Conservation (phyloP, 2,113 vertebrate species). For the Hippocampus zosterae region DNA sequence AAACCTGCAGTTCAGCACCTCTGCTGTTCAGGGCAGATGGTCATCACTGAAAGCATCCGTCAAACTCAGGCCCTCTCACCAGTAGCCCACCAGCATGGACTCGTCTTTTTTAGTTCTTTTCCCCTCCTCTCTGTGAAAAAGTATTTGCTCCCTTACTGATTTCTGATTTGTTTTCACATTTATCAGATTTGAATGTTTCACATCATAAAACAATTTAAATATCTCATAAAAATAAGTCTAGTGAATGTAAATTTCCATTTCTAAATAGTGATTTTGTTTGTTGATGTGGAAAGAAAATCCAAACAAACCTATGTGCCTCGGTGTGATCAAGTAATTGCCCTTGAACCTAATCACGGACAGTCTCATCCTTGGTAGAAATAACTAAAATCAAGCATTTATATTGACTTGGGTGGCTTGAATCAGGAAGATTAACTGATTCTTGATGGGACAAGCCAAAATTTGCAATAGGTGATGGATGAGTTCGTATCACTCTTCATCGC, state of each 20-base stretch:
- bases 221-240: not conserved
- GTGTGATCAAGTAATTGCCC: too few relatives aligned
- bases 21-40: slow-evolving; percentile 75
- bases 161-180: not conserved
- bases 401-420: not conserved
- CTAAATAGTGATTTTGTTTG: too few relatives aligned
- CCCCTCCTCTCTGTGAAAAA: slow-evolving; percentile 8
- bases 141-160: not conserved
- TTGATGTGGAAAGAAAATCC: too few relatives aligned
- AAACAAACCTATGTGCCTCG: too few relatives aligned
- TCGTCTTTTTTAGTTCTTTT: slow-evolving; percentile 36
- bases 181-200: not conserved
- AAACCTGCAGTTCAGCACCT: slow-evolving; percentile 76
- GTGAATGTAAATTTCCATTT: too few relatives aligned
- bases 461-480: not conserved
- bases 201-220: not conserved
- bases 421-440: not conserved
- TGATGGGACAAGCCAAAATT: not conserved
- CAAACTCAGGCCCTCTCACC: slow-evolving; percentile 65
- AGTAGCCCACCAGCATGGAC: slow-evolving; percentile 45
- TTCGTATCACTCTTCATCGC: not conserved
- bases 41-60: slow-evolving; percentile 76
- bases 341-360: too few relatives aligned
- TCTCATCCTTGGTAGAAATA: not conserved
- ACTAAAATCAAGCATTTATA: not conserved